Evolutionary conservation across 2,113 vertebrate species (phyloP).

Genomic region (Leptosomus discolor): DNA sequence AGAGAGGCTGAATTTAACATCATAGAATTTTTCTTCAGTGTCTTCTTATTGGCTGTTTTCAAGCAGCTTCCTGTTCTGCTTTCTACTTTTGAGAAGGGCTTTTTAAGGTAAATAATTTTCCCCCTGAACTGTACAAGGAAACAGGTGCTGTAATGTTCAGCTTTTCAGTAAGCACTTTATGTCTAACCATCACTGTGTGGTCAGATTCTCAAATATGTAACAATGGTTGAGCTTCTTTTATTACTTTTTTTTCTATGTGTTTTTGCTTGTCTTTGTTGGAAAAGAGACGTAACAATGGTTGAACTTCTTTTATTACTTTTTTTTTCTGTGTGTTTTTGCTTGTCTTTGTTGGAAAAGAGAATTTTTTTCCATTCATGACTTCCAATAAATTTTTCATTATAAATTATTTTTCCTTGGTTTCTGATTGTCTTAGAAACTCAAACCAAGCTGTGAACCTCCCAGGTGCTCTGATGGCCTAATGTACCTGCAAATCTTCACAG

Average conservation of each 20-base stretch:
- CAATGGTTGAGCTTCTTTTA: not conserved
- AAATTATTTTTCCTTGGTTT: not conserved
- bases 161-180: not conserved
- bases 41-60: not conserved
- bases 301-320: not conserved
- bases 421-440: not conserved
- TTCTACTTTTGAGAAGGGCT: not conserved
- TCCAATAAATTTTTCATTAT: not conserved
- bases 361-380: not conserved
- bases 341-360: not conserved
- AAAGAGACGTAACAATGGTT: not conserved
- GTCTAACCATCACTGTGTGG: not conserved
- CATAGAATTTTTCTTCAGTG: not conserved
- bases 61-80: not conserved
- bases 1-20: not conserved
- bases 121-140: not conserved
- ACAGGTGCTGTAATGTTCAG: not conserved
- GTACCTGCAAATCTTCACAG: not conserved
- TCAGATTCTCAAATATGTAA: not conserved
- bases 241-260: not conserved
- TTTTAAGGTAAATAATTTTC: not conserved
- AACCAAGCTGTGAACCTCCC: not conserved
- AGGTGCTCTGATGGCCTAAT: not conserved
- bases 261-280: not conserved
- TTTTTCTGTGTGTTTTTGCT: not conserved